Evolutionary conservation across 1,140 invertebrate species (phyloP).

Genomic region (Nasonia vitripennis): DNA sequence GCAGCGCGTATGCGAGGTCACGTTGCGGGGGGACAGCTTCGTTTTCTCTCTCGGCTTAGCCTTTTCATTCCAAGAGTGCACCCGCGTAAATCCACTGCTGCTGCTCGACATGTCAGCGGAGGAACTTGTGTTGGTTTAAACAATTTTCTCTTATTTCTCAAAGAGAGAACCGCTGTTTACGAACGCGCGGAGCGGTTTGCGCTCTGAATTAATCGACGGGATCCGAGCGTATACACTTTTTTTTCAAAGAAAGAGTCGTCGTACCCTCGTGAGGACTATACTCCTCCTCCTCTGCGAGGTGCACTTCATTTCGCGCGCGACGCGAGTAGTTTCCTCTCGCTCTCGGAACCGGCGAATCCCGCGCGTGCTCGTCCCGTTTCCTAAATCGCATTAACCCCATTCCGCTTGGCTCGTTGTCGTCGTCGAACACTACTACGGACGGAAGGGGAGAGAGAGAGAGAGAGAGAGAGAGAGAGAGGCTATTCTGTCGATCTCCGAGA

Average conservation of each 20-base stretch:
- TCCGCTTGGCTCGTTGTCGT: slow-evolving; percentile 29
- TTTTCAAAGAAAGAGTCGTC: neutral
- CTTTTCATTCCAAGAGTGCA: slow-evolving; percentile 33
- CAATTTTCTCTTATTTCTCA: slow-evolving; percentile 4
- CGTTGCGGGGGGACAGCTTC: slow-evolving; percentile 16
- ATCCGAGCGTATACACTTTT: neutral
- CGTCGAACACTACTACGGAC: neutral
- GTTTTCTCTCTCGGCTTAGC: slow-evolving; percentile 12
- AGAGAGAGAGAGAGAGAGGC: neutral
- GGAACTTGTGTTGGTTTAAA: neutral
- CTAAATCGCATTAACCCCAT: slow-evolving; percentile 42
- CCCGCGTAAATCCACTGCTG: neutral
- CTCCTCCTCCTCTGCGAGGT: neutral
- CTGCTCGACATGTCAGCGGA: neutral
- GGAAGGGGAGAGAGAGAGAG: neutral
- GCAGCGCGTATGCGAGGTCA: slow-evolving; percentile 22
- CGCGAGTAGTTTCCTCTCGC: neutral
- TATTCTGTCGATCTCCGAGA: slow-evolving; percentile 4
- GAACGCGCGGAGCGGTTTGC: neutral
- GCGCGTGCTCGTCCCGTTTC: neutral
- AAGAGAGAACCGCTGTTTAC: neutral
- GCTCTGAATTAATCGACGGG: neutral
- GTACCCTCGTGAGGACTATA: neutral
- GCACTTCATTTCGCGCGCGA: neutral
- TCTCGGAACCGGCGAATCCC: neutral